phyloP scores from a whole-genome alignment of 2,113 vertebrate genomes.

The Misgurnus mizolepis region DNA sequence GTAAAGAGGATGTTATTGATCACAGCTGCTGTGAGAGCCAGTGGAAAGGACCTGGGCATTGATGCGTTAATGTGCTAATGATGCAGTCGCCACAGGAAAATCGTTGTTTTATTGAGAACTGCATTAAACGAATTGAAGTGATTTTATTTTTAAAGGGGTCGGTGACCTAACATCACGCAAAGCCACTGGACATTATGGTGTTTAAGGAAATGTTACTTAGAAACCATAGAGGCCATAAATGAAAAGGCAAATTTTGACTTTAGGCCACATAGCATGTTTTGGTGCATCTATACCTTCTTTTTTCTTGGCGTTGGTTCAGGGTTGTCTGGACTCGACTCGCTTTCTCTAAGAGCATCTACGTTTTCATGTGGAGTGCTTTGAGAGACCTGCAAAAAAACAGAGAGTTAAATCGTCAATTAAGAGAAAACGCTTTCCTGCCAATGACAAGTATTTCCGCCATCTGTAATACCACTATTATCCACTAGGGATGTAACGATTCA shows the following conservation, averaged over 20 bases:
- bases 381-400: background rate
- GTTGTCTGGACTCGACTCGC: constrained; percentile 14
- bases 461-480: no score
- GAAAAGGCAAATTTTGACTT: no score
- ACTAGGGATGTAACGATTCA: no score
- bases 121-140: constrained; percentile 4
- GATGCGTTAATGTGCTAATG: constrained; percentile 42
- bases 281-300: constrained; percentile 14
- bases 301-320: background rate
- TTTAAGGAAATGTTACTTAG: background rate
- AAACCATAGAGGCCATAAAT: no score
- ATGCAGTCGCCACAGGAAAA: constrained; percentile 12
- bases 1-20: constrained; percentile 12
- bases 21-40: background rate
- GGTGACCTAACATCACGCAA: background rate
- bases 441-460: no score
- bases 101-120: constrained; percentile 25
- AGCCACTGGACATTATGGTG: background rate
- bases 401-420: no score
- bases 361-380: background rate
- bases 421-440: no score
- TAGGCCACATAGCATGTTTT: no score
- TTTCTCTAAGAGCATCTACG: background rate
- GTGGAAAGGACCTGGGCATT: background rate
- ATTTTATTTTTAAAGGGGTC: background rate